phyloP scores from a whole-genome alignment of 2,888 invertebrate genomes.

The Leuctra nigra region DNA sequence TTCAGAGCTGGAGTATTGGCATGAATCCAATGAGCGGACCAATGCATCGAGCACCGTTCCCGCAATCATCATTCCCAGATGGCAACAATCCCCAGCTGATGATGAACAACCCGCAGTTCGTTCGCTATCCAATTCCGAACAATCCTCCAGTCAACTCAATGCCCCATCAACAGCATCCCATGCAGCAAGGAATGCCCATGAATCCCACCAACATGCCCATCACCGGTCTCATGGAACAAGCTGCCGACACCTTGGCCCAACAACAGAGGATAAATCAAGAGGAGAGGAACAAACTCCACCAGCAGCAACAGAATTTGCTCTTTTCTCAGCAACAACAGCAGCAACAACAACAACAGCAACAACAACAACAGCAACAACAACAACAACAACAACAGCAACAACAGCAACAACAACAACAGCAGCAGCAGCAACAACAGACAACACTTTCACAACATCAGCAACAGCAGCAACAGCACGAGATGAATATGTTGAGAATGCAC shows the following conservation, averaged over 20 bases:
- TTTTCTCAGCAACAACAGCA: slow-evolving; percentile 32
- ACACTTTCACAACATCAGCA: slow-evolving; percentile 49
- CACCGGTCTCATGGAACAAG: neutral
- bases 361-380: slow-evolving; percentile 29
- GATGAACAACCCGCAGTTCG: slow-evolving; percentile 33
- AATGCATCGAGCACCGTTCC: slow-evolving; percentile 34
- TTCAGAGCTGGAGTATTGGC: slow-evolving; percentile 10
- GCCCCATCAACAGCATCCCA: slow-evolving; percentile 30
- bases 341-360: slow-evolving; percentile 33
- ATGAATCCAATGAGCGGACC: neutral
- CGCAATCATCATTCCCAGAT: slow-evolving; percentile 28
- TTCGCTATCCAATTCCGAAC: slow-evolving; percentile 21
- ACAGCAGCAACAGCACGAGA: slow-evolving; percentile 37
- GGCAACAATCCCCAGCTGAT: slow-evolving; percentile 34
- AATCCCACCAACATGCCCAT: neutral
- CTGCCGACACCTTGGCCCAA: neutral
- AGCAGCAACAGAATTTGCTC: slow-evolving; percentile 33
- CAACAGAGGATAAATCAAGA: neutral
- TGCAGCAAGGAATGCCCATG: neutral
- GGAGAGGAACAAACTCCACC: slow-evolving; percentile 25
- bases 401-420: slow-evolving; percentile 32
- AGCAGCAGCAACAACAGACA: slow-evolving; percentile 38
- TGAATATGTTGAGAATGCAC: slow-evolving; percentile 12
- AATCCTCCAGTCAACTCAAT: slow-evolving; percentile 24
- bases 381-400: slow-evolving; percentile 27